A percentile compares a stretch with the other conserved stretches of the same genome.
Conservation (phyloP, 2,797 vertebrate genomes). For the Eulemur rubriventer region DNA sequence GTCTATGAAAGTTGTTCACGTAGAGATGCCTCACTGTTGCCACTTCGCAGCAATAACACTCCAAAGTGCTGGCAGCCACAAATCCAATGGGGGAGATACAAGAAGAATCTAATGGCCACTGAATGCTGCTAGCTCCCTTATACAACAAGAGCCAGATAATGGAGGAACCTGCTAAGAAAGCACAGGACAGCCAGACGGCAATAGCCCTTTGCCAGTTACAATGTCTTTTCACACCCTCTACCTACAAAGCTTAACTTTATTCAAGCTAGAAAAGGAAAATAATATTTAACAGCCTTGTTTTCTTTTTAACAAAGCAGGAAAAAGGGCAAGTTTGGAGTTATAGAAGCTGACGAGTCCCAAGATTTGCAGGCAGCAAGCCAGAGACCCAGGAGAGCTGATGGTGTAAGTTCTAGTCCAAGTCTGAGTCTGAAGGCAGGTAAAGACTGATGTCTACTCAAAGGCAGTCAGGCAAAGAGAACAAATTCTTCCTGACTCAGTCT, state of each 20-base stretch:
- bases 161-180: not conserved
- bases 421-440: not conserved
- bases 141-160: not conserved
- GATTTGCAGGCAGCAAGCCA: not conserved
- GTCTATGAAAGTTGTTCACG: not conserved
- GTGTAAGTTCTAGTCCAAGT: not conserved
- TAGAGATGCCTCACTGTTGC: not conserved
- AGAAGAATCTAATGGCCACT: not conserved
- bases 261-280: not conserved
- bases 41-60: not conserved
- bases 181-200: not conserved
- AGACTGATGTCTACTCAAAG: not conserved
- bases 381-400: not conserved
- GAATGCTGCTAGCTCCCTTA: accelerated
- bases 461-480: not conserved
- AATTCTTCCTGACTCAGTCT: not conserved
- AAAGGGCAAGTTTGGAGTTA: not conserved
- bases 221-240: not conserved
- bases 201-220: not conserved
- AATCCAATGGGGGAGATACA: not conserved
- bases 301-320: not conserved
- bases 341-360: not conserved
- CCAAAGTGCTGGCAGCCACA: not conserved
- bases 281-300: not conserved
- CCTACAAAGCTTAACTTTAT: not conserved